phyloP scores from a whole-genome alignment of 1,140 invertebrate genomes.

The Luehdorfia chinensis region DNA sequence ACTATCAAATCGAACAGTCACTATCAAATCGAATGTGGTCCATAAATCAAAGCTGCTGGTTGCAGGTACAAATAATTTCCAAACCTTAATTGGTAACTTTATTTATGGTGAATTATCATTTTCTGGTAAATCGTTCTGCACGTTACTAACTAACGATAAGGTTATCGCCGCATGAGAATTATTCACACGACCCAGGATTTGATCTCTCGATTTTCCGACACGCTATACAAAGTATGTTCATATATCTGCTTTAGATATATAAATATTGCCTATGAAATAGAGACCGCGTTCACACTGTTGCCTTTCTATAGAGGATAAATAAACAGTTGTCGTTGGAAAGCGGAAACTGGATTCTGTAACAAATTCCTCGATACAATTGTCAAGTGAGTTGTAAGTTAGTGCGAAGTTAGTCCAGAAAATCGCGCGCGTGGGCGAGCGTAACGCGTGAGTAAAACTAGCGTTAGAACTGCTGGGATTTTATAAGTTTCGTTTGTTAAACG shows the following conservation, averaged over 20 bases:
- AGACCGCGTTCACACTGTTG: constrained; percentile 16
- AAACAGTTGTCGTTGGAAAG: constrained; percentile 33
- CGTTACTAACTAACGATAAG: not conserved
- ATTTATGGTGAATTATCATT: no score
- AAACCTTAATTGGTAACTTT: no score
- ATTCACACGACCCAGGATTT: constrained; percentile 15
- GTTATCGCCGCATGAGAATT: constrained; percentile 11
- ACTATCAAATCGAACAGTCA: no score
- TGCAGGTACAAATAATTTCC: no score
- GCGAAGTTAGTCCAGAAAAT: constrained; percentile 27
- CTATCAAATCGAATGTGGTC: no score
- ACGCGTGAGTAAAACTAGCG: constrained; percentile 18
- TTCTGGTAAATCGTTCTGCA: no score
- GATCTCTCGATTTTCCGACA: constrained; percentile 8
- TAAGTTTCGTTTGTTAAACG: no score
- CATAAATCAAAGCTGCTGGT: no score
- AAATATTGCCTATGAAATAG: constrained; percentile 13
- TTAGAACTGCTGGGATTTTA: no score
- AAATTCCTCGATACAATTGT: constrained; percentile 43
- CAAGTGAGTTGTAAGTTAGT: constrained; percentile 39
- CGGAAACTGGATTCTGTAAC: constrained; percentile 44
- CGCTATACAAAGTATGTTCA: constrained; percentile 11
- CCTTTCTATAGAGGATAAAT: constrained; percentile 37
- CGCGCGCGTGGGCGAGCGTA: constrained; percentile 26
- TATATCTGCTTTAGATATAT: constrained; percentile 6